Evolutionary conservation across 2,113 vertebrate species (phyloP), one percentile per base, ranked within the genome.

Genomic region (Copsychus sechellarum): DNA sequence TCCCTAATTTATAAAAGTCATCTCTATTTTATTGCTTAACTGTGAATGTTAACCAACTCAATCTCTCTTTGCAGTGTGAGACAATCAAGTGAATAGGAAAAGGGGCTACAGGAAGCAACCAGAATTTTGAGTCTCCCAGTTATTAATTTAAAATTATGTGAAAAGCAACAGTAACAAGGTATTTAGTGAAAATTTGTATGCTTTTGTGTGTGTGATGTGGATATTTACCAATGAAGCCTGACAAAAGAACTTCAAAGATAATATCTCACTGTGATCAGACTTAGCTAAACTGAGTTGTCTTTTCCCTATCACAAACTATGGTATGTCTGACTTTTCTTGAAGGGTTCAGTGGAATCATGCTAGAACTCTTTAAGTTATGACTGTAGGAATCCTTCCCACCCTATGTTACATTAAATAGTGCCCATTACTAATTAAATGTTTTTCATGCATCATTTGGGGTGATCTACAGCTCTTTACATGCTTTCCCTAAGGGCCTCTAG

Each of bases 381-480:
- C 15, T 83, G 15, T 16, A 70, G 31, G 16, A 95, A 86, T 80
- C 77, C 45, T 81, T 1, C 34, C 53, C 5, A 69, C 45, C 22
- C 9, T 57, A 5, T 57, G 5, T 43, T 77, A 48, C 12, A 71
- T 72, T 85, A 72, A 65, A 76, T 81, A 93, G 4, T 45, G 21
- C 26, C 38, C 14, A 76, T 69, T 40, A 54, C 11, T 92, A 80
- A 72, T 93, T 90, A 95, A 92, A 65, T 82, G 70, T 70, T 62
- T 73, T 78, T 54, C 51, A 38, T 67, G 16, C 26, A 36, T 66
- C 2, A 0, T 66, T 36, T 40, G 36, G n/a, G 19, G 33, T 40
- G 28, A 85, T 69, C 48, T 81, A 38, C 34, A 83, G 29, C 13
- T 83, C 34, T 92, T 57, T 47, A 43, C 7, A 31, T 38, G 38